Base-by-base conservation (phyloP, 2,797 vertebrate species). In the Balearica regulorum region DNA sequence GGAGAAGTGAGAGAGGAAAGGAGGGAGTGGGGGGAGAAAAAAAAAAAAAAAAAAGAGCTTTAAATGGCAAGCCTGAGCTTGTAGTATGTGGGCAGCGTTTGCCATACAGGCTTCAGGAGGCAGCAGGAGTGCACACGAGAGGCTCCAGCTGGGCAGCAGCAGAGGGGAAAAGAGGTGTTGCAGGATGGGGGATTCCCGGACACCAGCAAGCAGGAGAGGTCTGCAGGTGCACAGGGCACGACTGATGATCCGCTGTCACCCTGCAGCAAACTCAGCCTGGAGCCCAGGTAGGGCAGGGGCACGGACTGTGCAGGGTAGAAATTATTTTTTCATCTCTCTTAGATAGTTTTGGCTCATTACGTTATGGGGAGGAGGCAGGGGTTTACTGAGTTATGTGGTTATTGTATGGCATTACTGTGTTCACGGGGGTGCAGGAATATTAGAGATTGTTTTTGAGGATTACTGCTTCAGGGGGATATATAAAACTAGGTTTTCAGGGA, bases 271-370 rank as follows among this genome's bases (percentile, higher is more conserved):
- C 61, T 39, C 93, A 62, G 75, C 93, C 78, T 68, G 51, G 94
- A 90, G 84, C 65, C 84, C 89, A 80, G 95, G 82, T 55, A 89
- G 81, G 94, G 89, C 19, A 39, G 90, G 69, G 22, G 91, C 89
- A 5, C 16, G 77, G 66, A 62, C 39, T 0, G 2, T 88, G 12
- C 70, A 90, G 69, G 79, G 87, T 96, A 93, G 85, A 54, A 19
- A 22, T 6, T 19, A 4, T 16, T 86, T 61, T 48, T 66, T 62
- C 7, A 3, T 41, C 48, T 90, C 28, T 49, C 20, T 73, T 5
- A 18, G 21, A 21, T 29, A 20, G 8, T 70, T 81, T 76, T 54
- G 43, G 15, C 15, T 93, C 18, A 8, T 26, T 53, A 28, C 5
- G 2, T 44, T 60, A 10, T 1, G 11, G 44, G 25, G 44, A n/a